These are phyloP conservation scores for Scleropages formosus DNA, from an alignment of 2,797 vertebrate genomes.

Conservation along the genomic window DNA sequence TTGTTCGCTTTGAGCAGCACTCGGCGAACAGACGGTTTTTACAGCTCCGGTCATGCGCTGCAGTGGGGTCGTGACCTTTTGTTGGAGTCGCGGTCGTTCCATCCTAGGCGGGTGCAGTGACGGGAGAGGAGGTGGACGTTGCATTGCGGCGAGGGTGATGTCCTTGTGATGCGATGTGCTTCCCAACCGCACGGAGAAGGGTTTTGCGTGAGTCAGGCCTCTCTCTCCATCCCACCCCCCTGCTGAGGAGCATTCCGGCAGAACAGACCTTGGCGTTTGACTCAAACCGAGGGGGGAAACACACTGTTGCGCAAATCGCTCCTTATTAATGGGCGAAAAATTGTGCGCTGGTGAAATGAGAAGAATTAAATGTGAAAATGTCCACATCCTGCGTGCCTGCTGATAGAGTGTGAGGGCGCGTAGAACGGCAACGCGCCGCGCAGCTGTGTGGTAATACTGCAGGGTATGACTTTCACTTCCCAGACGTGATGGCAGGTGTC, in stretches of 20 bases:
- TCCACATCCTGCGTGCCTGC: constrained; percentile 11
- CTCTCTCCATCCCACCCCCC: constrained; percentile 5
- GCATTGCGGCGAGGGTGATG: constrained; percentile 33
- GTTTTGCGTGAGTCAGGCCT: constrained; percentile 20
- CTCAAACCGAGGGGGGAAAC: constrained; percentile 4
- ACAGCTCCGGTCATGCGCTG: neutral
- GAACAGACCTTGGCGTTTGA: constrained; percentile 31
- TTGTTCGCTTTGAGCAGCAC: too few species aligned
- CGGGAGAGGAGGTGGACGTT: constrained; percentile 39
- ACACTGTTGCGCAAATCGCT: constrained; percentile 24
- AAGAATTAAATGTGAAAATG: constrained; percentile 29
- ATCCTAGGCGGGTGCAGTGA: constrained; percentile 55
- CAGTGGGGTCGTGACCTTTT: neutral
- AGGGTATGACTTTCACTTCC: neutral
- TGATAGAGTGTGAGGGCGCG: neutral
- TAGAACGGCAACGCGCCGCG: constrained; percentile 9
- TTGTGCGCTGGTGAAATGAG: neutral
- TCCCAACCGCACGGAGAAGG: constrained; percentile 42
- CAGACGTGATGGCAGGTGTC: neutral
- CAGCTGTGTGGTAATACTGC: neutral
- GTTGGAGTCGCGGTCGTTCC: neutral
- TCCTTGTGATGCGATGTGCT: constrained; percentile 51
- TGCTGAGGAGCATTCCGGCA: constrained; percentile 43
- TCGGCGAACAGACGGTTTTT: neutral
- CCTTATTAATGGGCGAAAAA: neutral